These are phyloP conservation scores for Axinella damicornis DNA, from an alignment of 37 sponge, comb jelly and placozoan species.

Conservation along the genomic window DNA sequence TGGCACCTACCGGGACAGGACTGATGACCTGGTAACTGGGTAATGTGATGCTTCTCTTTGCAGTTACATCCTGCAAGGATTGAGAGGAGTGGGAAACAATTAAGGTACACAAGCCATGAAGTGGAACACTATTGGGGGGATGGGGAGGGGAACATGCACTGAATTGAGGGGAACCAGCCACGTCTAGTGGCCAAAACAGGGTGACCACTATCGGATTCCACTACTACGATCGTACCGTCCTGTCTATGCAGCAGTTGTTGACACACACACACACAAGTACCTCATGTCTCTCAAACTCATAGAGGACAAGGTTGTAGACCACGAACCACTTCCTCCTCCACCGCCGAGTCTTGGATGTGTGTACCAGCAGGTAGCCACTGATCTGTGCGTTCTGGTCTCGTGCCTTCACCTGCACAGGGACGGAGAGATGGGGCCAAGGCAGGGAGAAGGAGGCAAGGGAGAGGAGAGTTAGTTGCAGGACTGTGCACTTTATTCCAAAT, in stretches of 20 bases:
- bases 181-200: neutral
- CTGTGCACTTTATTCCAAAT: too few relatives aligned
- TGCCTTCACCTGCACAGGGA: constrained; percentile 67
- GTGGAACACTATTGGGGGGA: too few relatives aligned
- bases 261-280: neutral
- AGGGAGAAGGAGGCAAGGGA: neutral
- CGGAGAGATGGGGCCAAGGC: neutral
- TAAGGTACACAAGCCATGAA: neutral
- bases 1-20: constrained; percentile 18
- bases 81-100: neutral
- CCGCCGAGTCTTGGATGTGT: constrained; percentile 31
- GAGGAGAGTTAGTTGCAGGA: too few relatives aligned
- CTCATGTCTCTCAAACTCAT: constrained; percentile 84
- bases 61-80: constrained; percentile 66
- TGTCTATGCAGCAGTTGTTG: neutral
- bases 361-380: constrained; percentile 77
- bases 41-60: constrained; percentile 59
- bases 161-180: too few relatives aligned
- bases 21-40: constrained; percentile 58
- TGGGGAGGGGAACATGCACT: too few relatives aligned
- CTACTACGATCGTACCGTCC: too few relatives aligned
- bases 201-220: too few relatives aligned
- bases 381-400: constrained; percentile 78
- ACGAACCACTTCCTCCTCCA: constrained; percentile 91
- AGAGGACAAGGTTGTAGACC: constrained; percentile 76